Base-by-base conservation (phyloP, 2,888 invertebrate genomes). In the Aradus depressus region DNA sequence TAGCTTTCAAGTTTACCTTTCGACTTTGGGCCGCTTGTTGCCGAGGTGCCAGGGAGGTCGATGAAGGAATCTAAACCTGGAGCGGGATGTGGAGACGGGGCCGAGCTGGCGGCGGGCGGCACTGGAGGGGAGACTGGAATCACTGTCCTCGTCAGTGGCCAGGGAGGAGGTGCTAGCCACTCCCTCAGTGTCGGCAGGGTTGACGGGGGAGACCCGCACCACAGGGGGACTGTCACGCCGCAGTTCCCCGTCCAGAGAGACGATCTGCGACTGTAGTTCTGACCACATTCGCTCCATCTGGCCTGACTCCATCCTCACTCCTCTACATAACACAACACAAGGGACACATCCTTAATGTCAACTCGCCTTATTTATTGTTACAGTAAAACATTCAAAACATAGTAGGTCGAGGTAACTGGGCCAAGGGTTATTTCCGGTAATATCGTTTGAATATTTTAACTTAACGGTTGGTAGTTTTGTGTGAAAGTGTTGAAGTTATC, bases 231-330 rank as follows among this genome's bases (percentile, higher is more conserved):
- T 39, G 35, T 37, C 34, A 35, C 52, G 50, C 26, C 69, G 68
- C 1, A 72, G 69, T 59, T 73, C 71, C 54, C 75, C 66, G 57
- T 76, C 71, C 47, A 77, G 63, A 57, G 70, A 65, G 52, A 74
- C 66, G 58, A 81, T 74, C 49, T 78, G 75, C 34, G 75, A 66
- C 22, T 77, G 44, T 53, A 81, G 68, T 62, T 77, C 76, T 54
- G 77, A 75, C 72, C 81, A 77, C 73, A 81, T 74, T 23, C 69
- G 70, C 4, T 80, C 72, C 49, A 81, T 66, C 52, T 66, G 65
- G n/a, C 61, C 55, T 21, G 68, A 66, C 54, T 68, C 65, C 38
- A 64, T 49, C 8, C 64, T 55, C 6, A 64, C 64, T 51, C 63
- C 64, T 47, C 21, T 49, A 18, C n/a, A n/a, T n/a, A n/a, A n/a